Evolutionary conservation across 2,797 vertebrate genomes (phyloP).

Genomic region (Rhabdomys pumilio): DNA sequence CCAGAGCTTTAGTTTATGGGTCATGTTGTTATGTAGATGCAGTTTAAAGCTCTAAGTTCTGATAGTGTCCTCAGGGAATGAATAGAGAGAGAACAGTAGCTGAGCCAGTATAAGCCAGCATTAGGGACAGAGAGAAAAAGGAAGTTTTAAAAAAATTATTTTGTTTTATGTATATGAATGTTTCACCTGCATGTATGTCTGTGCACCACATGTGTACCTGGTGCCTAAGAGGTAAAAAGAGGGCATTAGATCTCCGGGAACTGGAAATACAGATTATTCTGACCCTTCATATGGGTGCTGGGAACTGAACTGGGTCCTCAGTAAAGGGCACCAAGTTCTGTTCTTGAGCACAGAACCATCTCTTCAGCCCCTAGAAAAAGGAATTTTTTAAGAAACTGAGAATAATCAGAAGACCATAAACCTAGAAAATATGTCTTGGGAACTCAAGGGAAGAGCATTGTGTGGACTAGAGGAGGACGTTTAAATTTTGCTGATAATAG

Average conservation of each 20-base stretch:
- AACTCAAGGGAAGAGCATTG: slow-evolving; percentile 29
- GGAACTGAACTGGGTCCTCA: not conserved
- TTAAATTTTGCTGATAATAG: slow-evolving; percentile 66
- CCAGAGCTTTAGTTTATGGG: slow-evolving; percentile 39
- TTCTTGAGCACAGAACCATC: not conserved
- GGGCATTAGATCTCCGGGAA: not conserved
- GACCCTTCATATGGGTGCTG: not conserved
- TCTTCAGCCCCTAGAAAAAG: not conserved
- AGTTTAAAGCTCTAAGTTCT: slow-evolving; percentile 48
- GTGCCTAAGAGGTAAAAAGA: not conserved
- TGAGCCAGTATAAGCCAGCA: not conserved
- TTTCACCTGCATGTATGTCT: not conserved
- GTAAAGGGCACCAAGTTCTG: not conserved
- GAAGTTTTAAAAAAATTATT: not conserved
- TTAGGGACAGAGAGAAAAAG: slow-evolving; percentile 9
- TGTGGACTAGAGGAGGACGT: not conserved
- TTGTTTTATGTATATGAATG: not conserved
- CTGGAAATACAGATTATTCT: not conserved
- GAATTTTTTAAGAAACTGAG: not conserved
- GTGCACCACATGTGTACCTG: not conserved
- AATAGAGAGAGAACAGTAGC: not conserved
- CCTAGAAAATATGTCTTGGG: slow-evolving; percentile 18
- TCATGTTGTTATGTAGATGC: slow-evolving; percentile 21
- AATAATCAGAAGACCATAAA: slow-evolving; percentile 39
- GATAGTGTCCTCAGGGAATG: slow-evolving; percentile 25